Evolutionary conservation across 2,888 invertebrate genomes (phyloP).

Genomic region (Cryptocephalus moraei): DNA sequence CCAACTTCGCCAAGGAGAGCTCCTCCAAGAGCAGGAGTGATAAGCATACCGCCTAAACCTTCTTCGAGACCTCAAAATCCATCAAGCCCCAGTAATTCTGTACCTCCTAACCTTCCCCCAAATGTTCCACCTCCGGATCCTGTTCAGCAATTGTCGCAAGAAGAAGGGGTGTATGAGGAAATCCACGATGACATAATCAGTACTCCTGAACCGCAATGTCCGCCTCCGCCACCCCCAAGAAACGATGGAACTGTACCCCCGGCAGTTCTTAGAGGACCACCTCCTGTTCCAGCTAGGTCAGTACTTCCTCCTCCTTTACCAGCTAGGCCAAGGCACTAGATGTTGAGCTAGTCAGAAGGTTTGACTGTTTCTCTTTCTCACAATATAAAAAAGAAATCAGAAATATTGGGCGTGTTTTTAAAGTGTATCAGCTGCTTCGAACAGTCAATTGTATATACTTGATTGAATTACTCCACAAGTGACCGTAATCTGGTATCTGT

Average conservation of each 20-base stretch:
- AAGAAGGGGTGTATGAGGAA: constrained; percentile 46
- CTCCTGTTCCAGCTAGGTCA: constrained; percentile 44
- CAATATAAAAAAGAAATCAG: too few relatives aligned
- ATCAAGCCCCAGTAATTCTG: constrained; percentile 1
- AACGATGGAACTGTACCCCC: constrained; percentile 50
- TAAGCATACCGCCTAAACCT: constrained; percentile 37
- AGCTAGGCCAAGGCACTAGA: constrained; percentile 43
- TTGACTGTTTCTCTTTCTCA: too few relatives aligned
- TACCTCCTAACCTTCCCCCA: constrained; percentile 12
- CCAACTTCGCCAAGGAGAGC: constrained; percentile 40
- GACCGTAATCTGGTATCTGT: too few relatives aligned
- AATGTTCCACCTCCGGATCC: constrained; percentile 1
- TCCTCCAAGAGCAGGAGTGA: constrained; percentile 41
- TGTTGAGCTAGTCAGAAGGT: neutral
- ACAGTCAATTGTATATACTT: too few relatives aligned
- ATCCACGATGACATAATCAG: constrained; percentile 40
- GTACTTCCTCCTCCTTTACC: constrained; percentile 57
- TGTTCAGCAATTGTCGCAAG: constrained; percentile 26
- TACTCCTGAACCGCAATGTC: constrained; percentile 46
- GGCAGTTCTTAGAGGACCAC: constrained; percentile 42
- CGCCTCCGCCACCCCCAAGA: constrained; percentile 38
- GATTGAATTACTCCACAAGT: too few relatives aligned
- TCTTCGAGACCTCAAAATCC: constrained; percentile 10
- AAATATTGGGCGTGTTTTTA: too few relatives aligned
- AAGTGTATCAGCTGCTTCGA: too few relatives aligned